A percentile compares a stretch with the other conserved stretches of the same genome.
These are phyloP conservation scores for Lasioglossum lativentre DNA, from an alignment of 2,888 invertebrate genomes.

Conservation along the genomic window DNA sequence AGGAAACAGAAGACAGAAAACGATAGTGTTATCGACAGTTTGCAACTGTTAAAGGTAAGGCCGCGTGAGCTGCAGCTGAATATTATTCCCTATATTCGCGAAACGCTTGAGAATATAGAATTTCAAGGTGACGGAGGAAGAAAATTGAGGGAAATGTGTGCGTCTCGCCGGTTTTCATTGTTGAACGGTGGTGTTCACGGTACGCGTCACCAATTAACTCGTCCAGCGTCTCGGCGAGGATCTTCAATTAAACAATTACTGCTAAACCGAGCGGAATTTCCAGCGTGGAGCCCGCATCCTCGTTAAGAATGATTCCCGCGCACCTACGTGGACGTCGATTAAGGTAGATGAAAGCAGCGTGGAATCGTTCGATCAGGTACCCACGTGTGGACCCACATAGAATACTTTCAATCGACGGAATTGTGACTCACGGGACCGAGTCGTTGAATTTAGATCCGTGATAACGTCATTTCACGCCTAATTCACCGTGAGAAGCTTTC, in stretches of 20 bases:
- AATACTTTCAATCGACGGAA: conserved; percentile 30
- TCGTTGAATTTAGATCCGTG: conserved; percentile 59
- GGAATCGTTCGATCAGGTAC: conserved; percentile 65
- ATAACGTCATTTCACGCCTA: conserved; percentile 53
- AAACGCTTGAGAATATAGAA: neutral
- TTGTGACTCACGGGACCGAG: conserved; percentile 55
- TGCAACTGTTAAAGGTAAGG: conserved; percentile 53
- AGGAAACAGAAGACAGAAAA: conserved; percentile 56
- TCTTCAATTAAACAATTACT: conserved; percentile 82
- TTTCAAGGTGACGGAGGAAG: neutral
- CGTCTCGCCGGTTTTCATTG: neutral
- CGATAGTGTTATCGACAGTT: conserved; percentile 58
- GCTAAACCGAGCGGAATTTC: conserved; percentile 80
- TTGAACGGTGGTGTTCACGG: conserved; percentile 10
- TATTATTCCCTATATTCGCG: neutral
- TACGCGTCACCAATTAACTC: conserved; percentile 62
- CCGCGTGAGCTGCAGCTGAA: conserved; percentile 17
- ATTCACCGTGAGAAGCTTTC: neutral
- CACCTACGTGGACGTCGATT: conserved; percentile 59
- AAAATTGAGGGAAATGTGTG: conserved; percentile 5
- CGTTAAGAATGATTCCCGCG: conserved; percentile 69
- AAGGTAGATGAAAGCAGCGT: conserved; percentile 51
- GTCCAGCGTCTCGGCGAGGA: conserved; percentile 70
- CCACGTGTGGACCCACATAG: conserved; percentile 64
- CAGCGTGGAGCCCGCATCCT: conserved; percentile 77